Conservation (phyloP, 2,797 vertebrate species). For the Acrossocheilus wenchowensis region DNA sequence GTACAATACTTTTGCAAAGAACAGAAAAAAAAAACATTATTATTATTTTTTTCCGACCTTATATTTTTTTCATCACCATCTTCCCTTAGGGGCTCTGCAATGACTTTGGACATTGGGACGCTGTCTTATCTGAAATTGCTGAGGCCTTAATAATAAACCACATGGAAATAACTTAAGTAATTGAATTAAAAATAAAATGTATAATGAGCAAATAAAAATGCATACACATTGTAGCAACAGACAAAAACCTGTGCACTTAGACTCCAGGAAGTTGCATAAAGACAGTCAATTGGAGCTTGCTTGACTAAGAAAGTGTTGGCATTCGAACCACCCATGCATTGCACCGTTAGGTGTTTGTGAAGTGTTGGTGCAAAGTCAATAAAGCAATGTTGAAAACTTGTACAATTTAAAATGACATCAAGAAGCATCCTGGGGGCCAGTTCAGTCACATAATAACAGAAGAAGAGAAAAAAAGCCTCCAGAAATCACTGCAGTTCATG, state of each 20-base stretch:
- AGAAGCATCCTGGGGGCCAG: not conserved
- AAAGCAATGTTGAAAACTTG: not conserved
- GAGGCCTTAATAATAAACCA: not conserved
- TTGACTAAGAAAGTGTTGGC: too few species aligned
- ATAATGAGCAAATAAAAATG: not conserved
- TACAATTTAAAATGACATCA: not conserved
- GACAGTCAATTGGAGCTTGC: not conserved
- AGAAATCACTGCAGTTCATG: conserved; percentile 1
- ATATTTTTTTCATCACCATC: too few species aligned
- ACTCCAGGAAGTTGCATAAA: not conserved
- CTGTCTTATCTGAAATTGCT: not conserved
- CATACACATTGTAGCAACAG: not conserved
- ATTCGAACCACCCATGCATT: not conserved
- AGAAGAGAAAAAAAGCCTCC: not conserved
- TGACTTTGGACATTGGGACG: not conserved
- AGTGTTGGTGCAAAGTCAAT: not conserved
- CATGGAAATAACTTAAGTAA: not conserved
- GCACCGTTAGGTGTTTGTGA: not conserved
- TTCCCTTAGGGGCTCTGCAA: too few species aligned
- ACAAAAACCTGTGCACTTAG: not conserved
- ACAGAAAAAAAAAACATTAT: too few species aligned
- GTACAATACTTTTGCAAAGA: too few species aligned
- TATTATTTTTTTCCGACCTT: too few species aligned
- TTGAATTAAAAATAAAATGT: not conserved
- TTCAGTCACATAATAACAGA: conserved; percentile 1